Evolutionary conservation across 2,113 vertebrate genomes (phyloP), one percentile per base, ranked within the genome.

Genomic region (Apteryx owenii): DNA sequence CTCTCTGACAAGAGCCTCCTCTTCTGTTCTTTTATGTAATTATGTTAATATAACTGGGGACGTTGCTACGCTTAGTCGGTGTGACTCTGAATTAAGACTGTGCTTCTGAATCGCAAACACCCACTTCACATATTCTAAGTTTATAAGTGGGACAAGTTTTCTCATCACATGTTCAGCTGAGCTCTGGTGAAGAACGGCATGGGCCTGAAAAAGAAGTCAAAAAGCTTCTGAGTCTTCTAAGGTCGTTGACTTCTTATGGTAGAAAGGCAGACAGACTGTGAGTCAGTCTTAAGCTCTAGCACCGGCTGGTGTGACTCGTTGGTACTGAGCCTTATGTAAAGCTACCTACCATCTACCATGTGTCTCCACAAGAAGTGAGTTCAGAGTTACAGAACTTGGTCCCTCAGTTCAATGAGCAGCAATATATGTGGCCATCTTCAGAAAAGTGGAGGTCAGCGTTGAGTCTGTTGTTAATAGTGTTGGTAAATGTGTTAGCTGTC

Each of bases 1-100:
- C 11, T 50, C 8, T 3, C n/a, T 64, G 21, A 5, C 62, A 58
- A 16, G 5, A 29, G 12, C 18, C 12, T 46, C 36, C 8, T 70
- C 40, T 38, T 28, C 19, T 3, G 1, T 85, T 69, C 28, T 50
- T 70, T 50, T 19, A 1, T 3, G 3, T 54, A 46, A 15, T n/a
- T 48, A 2, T n/a, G 7, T 12, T 50, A 53, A 5, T 9, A 0
- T 16, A 56, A 81, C 29, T 40, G 22, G 75, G 33, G 54, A 4
- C 38, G 10, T 81, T 46, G 56, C 5, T 44, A 13, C 19, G 38
- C 5, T 12, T 66, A 38, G 23, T 25, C 9, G 2, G 4, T 48
- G 36, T 20, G 10, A 19, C 46, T 46, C 56, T 29, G 18, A 23
- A 5, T 3, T 36, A 40, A 0, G 1, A 7, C 22, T 14, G 5